These are phyloP conservation scores for Volucella bombylans DNA, from an alignment of 2,888 invertebrate species.

Conservation along the genomic window DNA sequence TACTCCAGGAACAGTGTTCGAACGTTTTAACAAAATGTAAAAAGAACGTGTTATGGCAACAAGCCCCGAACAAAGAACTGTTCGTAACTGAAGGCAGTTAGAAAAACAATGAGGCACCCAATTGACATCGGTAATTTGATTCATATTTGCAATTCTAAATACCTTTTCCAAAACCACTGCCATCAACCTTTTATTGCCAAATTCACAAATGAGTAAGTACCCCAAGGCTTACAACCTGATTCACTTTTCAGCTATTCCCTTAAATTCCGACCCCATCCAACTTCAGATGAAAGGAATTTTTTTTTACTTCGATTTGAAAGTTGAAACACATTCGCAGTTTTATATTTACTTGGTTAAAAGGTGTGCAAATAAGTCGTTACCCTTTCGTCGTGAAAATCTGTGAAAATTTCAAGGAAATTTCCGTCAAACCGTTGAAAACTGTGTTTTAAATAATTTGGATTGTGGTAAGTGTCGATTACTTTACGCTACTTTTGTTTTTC, in stretches of 20 bases:
- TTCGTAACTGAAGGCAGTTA: too few relatives aligned
- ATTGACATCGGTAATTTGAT: too few relatives aligned
- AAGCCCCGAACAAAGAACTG: too few relatives aligned
- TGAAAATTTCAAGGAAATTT: constrained; percentile 57
- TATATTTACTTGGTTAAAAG: constrained; percentile 67
- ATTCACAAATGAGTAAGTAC: neutral
- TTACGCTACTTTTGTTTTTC: constrained; percentile 23
- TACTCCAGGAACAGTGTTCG: too few relatives aligned
- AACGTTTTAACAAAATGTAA: too few relatives aligned
- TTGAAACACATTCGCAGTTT: constrained; percentile 59
- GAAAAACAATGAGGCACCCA: too few relatives aligned
- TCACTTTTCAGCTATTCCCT: constrained; percentile 20
- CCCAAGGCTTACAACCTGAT: constrained; percentile 16
- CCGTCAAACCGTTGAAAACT: constrained; percentile 51
- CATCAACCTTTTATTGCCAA: too few relatives aligned
- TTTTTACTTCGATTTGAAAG: constrained; percentile 8
- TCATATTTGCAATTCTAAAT: too few relatives aligned
- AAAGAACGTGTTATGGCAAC: too few relatives aligned
- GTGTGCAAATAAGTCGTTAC: constrained; percentile 61
- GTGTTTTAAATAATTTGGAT: constrained; percentile 61
- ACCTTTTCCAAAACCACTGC: too few relatives aligned
- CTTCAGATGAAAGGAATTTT: constrained; percentile 40
- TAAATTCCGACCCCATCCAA: constrained; percentile 17
- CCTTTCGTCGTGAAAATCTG: constrained; percentile 62
- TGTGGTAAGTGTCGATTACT: constrained; percentile 53